Percentiles rank a stretch among this genome's conserved stretches.
phyloP scores from a whole-genome alignment of 2,797 vertebrate species.

The Danio kyathit region DNA sequence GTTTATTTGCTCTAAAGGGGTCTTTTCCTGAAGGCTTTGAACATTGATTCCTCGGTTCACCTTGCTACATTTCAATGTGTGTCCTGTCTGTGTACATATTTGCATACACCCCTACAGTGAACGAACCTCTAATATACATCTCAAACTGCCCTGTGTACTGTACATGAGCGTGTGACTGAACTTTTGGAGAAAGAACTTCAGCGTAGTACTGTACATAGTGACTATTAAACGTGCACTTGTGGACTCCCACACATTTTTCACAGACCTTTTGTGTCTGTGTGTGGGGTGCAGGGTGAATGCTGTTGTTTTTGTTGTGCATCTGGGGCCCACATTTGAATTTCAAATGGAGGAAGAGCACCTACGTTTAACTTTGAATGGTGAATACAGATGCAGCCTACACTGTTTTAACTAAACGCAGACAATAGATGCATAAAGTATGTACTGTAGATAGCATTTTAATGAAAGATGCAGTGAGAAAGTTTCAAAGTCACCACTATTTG shows the following conservation, averaged over 20 bases:
- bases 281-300: slow-evolving; percentile 57
- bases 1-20: slow-evolving; percentile 68
- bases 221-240: slow-evolving; percentile 73
- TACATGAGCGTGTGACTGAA: slow-evolving; percentile 7
- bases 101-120: neutral
- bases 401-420: slow-evolving; percentile 60
- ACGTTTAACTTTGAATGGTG: slow-evolving; percentile 66
- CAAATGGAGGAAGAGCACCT: slow-evolving; percentile 68
- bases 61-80: slow-evolving; percentile 9
- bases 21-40: slow-evolving; percentile 60
- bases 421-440: slow-evolving; percentile 21
- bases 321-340: slow-evolving; percentile 70
- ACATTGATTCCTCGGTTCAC: slow-evolving; percentile 46
- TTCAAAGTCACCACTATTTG: slow-evolving; percentile 3
- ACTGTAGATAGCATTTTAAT: slow-evolving; percentile 26
- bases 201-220: slow-evolving; percentile 62
- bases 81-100: slow-evolving; percentile 11
- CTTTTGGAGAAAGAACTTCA: slow-evolving; percentile 44
- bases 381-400: slow-evolving; percentile 62
- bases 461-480: slow-evolving; percentile 18
- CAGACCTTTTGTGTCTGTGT: slow-evolving; percentile 61
- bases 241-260: slow-evolving; percentile 81
- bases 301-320: slow-evolving; percentile 72
- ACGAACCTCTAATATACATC: slow-evolving; percentile 8
- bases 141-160: neutral